A percentile compares a stretch with the other conserved stretches of the same genome.
phyloP scores from a whole-genome alignment of 2,888 invertebrate species.

The Sepioteuthis lessoniana region DNA sequence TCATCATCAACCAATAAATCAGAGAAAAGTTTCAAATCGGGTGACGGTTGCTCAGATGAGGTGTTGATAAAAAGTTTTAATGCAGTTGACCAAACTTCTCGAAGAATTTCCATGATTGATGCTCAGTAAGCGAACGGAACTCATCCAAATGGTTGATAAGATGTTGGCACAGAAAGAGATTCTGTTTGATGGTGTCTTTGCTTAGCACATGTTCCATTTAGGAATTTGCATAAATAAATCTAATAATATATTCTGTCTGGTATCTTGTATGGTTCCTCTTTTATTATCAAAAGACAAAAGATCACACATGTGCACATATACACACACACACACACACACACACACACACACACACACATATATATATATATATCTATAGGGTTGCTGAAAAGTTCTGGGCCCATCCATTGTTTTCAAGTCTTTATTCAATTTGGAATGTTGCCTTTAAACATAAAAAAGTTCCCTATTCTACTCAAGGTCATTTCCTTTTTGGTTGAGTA shows the following conservation, averaged over 20 bases:
- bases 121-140: background rate
- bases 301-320: background rate
- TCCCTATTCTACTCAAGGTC: too few species aligned
- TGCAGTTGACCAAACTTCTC: background rate
- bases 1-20: background rate
- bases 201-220: background rate
- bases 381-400: too few species aligned
- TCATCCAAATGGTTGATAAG: background rate
- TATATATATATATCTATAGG: too few species aligned
- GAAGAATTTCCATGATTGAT: background rate
- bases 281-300: background rate
- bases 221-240: background rate
- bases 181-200: background rate
- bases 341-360: too few species aligned
- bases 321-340: background rate
- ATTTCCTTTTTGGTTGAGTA: too few species aligned
- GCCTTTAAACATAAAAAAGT: too few species aligned
- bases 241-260: background rate
- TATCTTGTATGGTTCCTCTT: background rate
- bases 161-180: background rate
- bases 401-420: too few species aligned
- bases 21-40: constrained; percentile 13
- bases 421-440: too few species aligned
- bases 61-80: background rate
- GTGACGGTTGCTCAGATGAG: background rate